These are phyloP conservation scores for Osmerus eperlanus DNA, from an alignment of 2,113 vertebrate species.

Conservation along the genomic window DNA sequence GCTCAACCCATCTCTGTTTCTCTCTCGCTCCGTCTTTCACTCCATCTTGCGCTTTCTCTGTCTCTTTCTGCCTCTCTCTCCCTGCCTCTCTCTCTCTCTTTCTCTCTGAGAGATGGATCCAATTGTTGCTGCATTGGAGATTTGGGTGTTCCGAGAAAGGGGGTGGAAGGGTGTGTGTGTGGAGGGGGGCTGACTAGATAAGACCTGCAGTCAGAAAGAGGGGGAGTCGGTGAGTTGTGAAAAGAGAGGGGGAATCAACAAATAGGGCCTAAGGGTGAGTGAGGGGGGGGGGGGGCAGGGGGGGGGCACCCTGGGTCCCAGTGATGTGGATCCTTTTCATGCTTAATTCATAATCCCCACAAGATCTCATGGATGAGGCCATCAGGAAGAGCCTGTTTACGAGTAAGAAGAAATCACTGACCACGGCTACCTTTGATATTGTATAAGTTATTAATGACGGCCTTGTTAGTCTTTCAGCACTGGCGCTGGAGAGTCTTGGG, in stretches of 20 bases:
- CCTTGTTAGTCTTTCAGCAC: slow-evolving; percentile 56
- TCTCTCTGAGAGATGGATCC: slow-evolving; percentile 22
- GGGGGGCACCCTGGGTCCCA: slow-evolving; percentile 50
- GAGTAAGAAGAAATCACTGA: slow-evolving; percentile 45
- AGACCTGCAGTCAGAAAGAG: slow-evolving; percentile 30
- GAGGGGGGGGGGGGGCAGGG: slow-evolving; percentile 33
- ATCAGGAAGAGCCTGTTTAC: slow-evolving; percentile 41
- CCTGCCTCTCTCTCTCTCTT: not conserved
- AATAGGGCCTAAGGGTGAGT: slow-evolving; percentile 45
- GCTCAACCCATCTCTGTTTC: too few species aligned
- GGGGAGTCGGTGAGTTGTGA: too few species aligned
- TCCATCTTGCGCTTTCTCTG: too few species aligned
- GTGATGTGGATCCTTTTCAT: slow-evolving; percentile 68
- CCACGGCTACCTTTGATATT: slow-evolving; percentile 57
- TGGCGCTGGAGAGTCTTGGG: slow-evolving; percentile 14
- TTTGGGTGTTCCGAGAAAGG: not conserved
- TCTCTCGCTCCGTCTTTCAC: too few species aligned
- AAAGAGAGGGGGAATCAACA: not conserved
- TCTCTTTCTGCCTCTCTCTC: not conserved
- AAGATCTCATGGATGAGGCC: slow-evolving; percentile 46
- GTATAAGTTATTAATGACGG: slow-evolving; percentile 67
- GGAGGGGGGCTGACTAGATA: slow-evolving; percentile 18
- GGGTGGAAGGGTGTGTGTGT: not conserved
- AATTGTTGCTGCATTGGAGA: slow-evolving; percentile 25
- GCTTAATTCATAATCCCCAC: slow-evolving; percentile 64